Percentiles rank a stretch among this genome's conserved stretches.
Evolutionary conservation across 2,888 invertebrate genomes (phyloP).

Genomic region (Rhodophaea formosa): DNA sequence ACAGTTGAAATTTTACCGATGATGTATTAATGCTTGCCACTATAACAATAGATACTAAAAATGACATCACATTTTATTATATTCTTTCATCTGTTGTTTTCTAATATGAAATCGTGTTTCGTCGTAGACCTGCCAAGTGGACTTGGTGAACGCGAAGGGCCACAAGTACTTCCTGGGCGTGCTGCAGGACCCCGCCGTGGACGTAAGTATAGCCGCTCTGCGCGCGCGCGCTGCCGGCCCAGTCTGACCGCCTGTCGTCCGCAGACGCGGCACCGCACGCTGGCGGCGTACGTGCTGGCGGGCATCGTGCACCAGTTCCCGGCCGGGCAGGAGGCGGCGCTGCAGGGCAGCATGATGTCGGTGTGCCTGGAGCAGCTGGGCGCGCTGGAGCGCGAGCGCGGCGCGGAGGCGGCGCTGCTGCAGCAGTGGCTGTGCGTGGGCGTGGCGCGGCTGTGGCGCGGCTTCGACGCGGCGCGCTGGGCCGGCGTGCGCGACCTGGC

Average conservation of each 20-base stretch:
- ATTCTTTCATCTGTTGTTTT: too few species aligned
- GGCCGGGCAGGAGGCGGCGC: slow-evolving; percentile 93
- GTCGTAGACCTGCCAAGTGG: slow-evolving; percentile 94
- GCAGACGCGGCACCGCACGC: slow-evolving; percentile 92
- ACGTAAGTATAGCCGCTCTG: slow-evolving; percentile 87
- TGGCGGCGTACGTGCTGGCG: slow-evolving; percentile 97
- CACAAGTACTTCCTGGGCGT: slow-evolving; percentile 97
- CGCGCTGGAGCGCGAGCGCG: slow-evolving; percentile 82
- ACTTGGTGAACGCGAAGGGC: slow-evolving; percentile 95
- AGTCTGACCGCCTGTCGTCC: too few species aligned
- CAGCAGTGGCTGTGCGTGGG: slow-evolving; percentile 96
- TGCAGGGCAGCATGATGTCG: slow-evolving; percentile 94
- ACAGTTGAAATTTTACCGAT: too few species aligned
- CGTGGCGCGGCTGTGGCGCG: slow-evolving; percentile 94
- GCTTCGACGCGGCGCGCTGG: slow-evolving; percentile 91
- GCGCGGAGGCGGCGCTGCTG: slow-evolving; percentile 80
- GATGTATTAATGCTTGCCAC: too few species aligned
- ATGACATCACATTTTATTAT: too few species aligned
- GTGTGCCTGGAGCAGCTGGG: slow-evolving; percentile 94
- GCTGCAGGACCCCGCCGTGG: slow-evolving; percentile 91
- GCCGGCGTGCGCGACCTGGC: slow-evolving; percentile 97
- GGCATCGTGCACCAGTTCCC: slow-evolving; percentile 95
- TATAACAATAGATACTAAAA: too few species aligned
- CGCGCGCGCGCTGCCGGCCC: too few species aligned
- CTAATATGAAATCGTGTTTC: slow-evolving; percentile 12